Base-by-base conservation (phyloP, 2,888 invertebrate genomes). In the Agonopterix subpropinquella region DNA sequence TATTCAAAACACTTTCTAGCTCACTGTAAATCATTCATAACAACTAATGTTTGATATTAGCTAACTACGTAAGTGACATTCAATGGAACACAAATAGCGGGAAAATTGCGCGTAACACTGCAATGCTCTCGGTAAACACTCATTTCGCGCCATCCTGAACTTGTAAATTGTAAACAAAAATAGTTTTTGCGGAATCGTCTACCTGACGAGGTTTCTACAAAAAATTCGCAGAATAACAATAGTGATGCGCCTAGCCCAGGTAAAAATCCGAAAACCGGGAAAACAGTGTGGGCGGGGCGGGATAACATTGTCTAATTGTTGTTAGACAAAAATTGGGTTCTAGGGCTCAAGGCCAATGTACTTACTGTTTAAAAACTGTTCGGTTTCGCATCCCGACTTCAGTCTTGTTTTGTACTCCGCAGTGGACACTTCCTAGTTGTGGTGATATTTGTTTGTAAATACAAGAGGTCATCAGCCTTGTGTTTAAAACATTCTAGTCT, bases 101-200 rank as follows among this genome's bases (percentile, higher is more conserved):
- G 77, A 79, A 81, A 76, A 61, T 67, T 55, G 64, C 64, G 67
- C 64, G 67, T 68, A 65, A 54, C 65, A 64, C 39, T 39, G 39
- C 10, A 9, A n/a, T 68, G 70, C 63, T 77, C 79, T 80, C 80
- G 72, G 81, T 85, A 84, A 84, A 86, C 84, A 83, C 55, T 67
- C 60, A 69, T 77, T 84, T 84, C 84, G 83, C 84, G 84, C 86
- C 85, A 80, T 72, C 75, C 67, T 64, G 57, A 57, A 68, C 67
- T 75, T 74, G 82, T 80, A 81, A 83, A 83, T 75, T 74, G 82
- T 80, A 81, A 83, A 83, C 80, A 84, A 78, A 77, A 78, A 75
- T 70, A 75, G 57, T 67, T 70, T 66, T 70, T 67, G 67, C 66
- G 62, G 65, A 73, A 73, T 70, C 70, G 18, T 73, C 63, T 80